phyloP scores from a whole-genome alignment of 2,113 vertebrate species.

The Takifugu flavidus region DNA sequence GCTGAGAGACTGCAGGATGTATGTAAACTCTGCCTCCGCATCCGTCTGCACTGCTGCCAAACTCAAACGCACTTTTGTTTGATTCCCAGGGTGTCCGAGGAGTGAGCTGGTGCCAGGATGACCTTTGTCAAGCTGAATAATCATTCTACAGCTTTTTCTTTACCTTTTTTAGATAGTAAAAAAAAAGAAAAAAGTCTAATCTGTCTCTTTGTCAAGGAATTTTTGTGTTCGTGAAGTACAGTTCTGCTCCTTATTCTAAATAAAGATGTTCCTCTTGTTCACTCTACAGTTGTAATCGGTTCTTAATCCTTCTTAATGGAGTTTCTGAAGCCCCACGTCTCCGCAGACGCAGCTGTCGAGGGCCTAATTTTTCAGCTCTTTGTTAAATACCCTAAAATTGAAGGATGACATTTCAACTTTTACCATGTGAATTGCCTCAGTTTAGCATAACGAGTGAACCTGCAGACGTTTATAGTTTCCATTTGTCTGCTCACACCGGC shows the following conservation, averaged over 20 bases:
- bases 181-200: not conserved
- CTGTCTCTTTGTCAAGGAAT: no score
- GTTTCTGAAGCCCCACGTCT: no score
- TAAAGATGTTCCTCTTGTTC: conserved; percentile 14
- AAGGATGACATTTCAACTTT: not conserved
- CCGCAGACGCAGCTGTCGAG: no score
- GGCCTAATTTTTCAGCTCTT: not conserved
- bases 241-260: no score
- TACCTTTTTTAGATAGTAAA: not conserved
- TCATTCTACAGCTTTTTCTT: no score
- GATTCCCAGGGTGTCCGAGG: conserved; percentile 3
- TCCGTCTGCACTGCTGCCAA: not conserved
- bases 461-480: conserved; percentile 22
- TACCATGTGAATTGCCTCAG: not conserved
- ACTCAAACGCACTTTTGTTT: not conserved
- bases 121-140: no score
- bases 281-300: conserved; percentile 10
- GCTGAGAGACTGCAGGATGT: conserved; percentile 45
- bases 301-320: conserved; percentile 8
- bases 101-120: not conserved
- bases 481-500: conserved; percentile 49
- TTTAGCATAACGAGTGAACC: conserved; percentile 5
- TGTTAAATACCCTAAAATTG: not conserved
- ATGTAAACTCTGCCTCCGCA: conserved; percentile 7
- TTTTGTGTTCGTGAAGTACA: conserved; percentile 37